Conservation (phyloP, 2,888 invertebrate genomes). For the Frankliniella fusca region DNA sequence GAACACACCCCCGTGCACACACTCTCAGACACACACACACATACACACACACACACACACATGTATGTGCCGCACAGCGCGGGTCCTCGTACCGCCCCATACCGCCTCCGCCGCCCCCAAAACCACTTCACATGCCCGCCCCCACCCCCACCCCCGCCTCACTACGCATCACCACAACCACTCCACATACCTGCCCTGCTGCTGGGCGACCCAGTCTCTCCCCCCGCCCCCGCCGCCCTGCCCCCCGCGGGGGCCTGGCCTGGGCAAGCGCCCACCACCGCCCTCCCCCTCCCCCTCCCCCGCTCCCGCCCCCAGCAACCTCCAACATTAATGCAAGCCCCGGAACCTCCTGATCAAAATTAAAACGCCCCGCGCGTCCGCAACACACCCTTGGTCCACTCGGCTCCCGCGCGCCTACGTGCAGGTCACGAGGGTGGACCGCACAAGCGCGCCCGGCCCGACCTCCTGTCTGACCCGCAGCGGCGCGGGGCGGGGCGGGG, state of each 20-base stretch:
- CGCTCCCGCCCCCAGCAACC: too few relatives aligned
- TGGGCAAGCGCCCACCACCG: neutral
- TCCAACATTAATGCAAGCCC: too few relatives aligned
- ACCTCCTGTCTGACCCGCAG: too few relatives aligned
- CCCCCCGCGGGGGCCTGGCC: neutral
- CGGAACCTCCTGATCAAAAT: too few relatives aligned
- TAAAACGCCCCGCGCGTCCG: too few relatives aligned
- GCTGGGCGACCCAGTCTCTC: slow-evolving; percentile 28
- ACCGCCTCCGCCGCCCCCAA: neutral
- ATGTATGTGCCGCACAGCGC: too few relatives aligned
- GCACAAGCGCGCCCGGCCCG: too few relatives aligned
- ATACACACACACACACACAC: neutral
- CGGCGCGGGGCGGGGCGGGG: too few relatives aligned
- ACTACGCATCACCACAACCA: slow-evolving; percentile 35
- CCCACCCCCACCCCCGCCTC: slow-evolving; percentile 31
- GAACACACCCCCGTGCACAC: neutral
- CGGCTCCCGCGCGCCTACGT: too few relatives aligned
- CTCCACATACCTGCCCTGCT: slow-evolving; percentile 33
- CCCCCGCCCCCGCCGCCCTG: neutral
- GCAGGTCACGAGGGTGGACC: too few relatives aligned
- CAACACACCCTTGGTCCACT: too few relatives aligned
- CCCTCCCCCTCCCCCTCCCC: slow-evolving; percentile 29
- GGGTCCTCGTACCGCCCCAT: neutral
- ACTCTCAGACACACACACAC: neutral
- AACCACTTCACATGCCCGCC: neutral